phyloP scores from a whole-genome alignment of 1,140 invertebrate genomes.

The Oscheius sp. region DNA sequence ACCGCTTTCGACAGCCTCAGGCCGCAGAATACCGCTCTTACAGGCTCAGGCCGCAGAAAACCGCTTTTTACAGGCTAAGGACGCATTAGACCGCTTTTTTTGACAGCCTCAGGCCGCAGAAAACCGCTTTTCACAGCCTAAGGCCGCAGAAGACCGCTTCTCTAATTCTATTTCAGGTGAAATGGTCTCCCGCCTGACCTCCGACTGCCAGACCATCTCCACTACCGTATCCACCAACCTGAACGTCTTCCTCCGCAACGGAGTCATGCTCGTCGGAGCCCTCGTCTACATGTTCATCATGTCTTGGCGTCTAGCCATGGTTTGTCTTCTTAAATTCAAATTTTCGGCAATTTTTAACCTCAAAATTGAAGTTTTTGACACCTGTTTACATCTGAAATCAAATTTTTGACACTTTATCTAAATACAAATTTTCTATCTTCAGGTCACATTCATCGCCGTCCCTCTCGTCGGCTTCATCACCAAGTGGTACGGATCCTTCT shows the following conservation, averaged over 20 bases:
- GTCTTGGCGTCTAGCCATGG: constrained; percentile 62
- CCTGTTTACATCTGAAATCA: not conserved
- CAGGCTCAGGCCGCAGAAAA: too few species aligned
- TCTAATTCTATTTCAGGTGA: constrained; percentile 47
- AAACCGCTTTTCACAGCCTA: too few species aligned
- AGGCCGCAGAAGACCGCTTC: too few species aligned
- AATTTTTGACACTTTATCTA: not conserved
- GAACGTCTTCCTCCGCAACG: constrained; percentile 56
- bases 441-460: constrained; percentile 62
- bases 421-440: not conserved
- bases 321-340: not conserved
- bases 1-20: too few species aligned
- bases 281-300: constrained; percentile 63
- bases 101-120: too few species aligned
- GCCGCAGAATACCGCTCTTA: too few species aligned
- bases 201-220: constrained; percentile 47
- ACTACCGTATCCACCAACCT: constrained; percentile 46
- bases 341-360: too few species aligned
- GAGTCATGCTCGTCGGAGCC: constrained; percentile 54
- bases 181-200: constrained; percentile 47
- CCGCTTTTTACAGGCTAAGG: too few species aligned
- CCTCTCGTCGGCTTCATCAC: constrained; percentile 61
- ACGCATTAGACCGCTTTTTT: too few species aligned
- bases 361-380: too few species aligned
- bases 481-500: constrained; percentile 62